Conservation (phyloP, 2,888 invertebrate species). For the Agonum fuliginosum region DNA sequence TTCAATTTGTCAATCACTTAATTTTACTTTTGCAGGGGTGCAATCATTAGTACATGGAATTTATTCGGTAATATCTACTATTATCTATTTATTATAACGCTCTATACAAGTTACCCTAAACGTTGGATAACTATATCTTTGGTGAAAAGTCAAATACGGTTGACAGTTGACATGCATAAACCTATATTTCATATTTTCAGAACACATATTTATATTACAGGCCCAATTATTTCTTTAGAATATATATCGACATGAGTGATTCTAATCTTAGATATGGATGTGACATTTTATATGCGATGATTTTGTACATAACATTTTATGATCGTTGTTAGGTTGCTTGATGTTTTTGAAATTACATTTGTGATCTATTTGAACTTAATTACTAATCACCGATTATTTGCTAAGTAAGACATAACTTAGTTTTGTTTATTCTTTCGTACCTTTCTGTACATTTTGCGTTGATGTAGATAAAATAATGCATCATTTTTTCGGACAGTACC, state of each 20-base stretch:
- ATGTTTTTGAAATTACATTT: too few relatives aligned
- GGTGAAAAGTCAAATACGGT: constrained; percentile 13
- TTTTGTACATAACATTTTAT: too few relatives aligned
- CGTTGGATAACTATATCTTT: constrained; percentile 33
- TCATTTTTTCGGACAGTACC: too few relatives aligned
- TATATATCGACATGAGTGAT: too few relatives aligned
- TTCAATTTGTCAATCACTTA: constrained; percentile 14
- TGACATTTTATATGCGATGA: neutral
- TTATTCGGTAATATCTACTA: constrained; percentile 35
- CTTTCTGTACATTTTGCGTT: too few relatives aligned
- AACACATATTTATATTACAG: neutral
- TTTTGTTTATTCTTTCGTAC: too few relatives aligned
- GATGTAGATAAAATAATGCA: too few relatives aligned
- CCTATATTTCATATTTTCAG: neutral
- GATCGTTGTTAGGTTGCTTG: too few relatives aligned
- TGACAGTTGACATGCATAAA: constrained; percentile 16
- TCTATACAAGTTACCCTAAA: constrained; percentile 44
- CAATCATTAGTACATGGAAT: constrained; percentile 40
- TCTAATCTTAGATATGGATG: neutral
- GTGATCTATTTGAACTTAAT: too few relatives aligned
- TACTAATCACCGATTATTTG: too few relatives aligned
- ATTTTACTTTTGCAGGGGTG: constrained; percentile 11
- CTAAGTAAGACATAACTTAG: too few relatives aligned
- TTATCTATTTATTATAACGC: constrained; percentile 36
- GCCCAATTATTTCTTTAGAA: too few relatives aligned